Evolutionary conservation across 2,888 invertebrate genomes (phyloP).

Genomic region (Lepeophtheirus nordmannii): DNA sequence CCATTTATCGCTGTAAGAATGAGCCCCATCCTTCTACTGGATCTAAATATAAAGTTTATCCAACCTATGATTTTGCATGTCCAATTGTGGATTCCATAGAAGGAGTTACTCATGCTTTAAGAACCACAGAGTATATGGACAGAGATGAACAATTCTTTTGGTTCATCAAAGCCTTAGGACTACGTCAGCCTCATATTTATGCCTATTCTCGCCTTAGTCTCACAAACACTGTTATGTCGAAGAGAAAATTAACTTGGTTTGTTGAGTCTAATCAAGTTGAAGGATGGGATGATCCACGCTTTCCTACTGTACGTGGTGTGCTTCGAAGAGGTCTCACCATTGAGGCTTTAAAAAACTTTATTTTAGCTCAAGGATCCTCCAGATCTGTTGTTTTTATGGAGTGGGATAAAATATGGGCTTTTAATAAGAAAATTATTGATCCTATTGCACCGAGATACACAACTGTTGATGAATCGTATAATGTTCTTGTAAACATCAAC

Average conservation of each 20-base stretch:
- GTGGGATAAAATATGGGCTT: conserved; percentile 99
- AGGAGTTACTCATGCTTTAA: conserved; percentile 86
- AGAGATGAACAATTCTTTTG: conserved; percentile 95
- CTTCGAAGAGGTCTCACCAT: conserved; percentile 91
- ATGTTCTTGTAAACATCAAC: conserved; percentile 51
- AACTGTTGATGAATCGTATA: conserved; percentile 49
- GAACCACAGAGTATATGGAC: conserved; percentile 98
- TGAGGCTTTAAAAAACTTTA: conserved; percentile 88
- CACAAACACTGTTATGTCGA: conserved; percentile 90
- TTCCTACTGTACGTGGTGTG: conserved; percentile 95
- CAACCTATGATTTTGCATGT: conserved; percentile 98
- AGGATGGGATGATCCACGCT: conserved; percentile 97
- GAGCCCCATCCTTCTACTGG: conserved; percentile 88
- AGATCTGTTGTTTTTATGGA: conserved; percentile 97
- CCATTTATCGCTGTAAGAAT: conserved; percentile 92
- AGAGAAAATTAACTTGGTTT: conserved; percentile 94
- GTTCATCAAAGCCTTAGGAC: conserved; percentile 70
- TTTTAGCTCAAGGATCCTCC: conserved; percentile 92
- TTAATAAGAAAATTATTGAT: conserved; percentile 97
- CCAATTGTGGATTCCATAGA: conserved; percentile 96
- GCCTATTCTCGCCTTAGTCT: conserved; percentile 91
- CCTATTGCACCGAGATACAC: conserved; percentile 86
- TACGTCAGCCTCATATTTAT: conserved; percentile 85
- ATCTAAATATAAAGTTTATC: conserved; percentile 90
- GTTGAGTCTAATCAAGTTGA: conserved; percentile 84